Base-by-base conservation (phyloP, 2,113 vertebrate genomes). In the Synchiropus splendidus region DNA sequence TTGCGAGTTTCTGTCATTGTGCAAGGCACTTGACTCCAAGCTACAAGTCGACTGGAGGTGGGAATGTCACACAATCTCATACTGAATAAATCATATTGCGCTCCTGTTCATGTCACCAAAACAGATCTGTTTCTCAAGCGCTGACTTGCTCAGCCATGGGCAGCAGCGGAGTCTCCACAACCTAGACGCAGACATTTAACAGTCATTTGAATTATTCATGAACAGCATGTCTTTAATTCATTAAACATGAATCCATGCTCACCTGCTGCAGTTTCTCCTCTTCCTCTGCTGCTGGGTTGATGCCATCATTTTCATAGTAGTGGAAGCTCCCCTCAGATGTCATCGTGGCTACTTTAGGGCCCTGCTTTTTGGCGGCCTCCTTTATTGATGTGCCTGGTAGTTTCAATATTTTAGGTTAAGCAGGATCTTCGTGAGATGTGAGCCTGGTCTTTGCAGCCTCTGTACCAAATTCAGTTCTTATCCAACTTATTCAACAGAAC, bases 11-110 rank as follows among this genome's bases (percentile, higher is more conserved):
- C 37, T 48, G 42, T 48, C 21, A 42, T 11, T 39, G 44, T 63
- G 65, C 42, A 74, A 78, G 73, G 73, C 78, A 72, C 75, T 64
- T 54, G 31, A 42, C 39, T 39, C 37, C 42, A 17, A 41, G 39
- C 44, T 42, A 21, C 48, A 49, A 30, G 27, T 56, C 31, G 45
- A 17, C 45, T n/a, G n/a, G n/a, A n/a, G n/a, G n/a, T n/a, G n/a
- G n/a, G n/a, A n/a, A n/a, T n/a, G 21, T 27, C 21, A 27, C 21
- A 27, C 21, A 27, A 27, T 27, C 21, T 27, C 4, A 27, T 27
- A 8, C 4, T 27, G 21, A 27, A 27, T 27, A 27, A n/a, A n/a
- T n/a, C n/a, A 27, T 27, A 27, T 27, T 27, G 4, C 21, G 8
- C 21, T 27, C 8, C 21, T 27, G 4, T 4, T 27, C 21, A 5